These are phyloP conservation scores for Callithrix jacchus DNA, from an alignment of 2,113 vertebrate genomes.

Conservation along the genomic window DNA sequence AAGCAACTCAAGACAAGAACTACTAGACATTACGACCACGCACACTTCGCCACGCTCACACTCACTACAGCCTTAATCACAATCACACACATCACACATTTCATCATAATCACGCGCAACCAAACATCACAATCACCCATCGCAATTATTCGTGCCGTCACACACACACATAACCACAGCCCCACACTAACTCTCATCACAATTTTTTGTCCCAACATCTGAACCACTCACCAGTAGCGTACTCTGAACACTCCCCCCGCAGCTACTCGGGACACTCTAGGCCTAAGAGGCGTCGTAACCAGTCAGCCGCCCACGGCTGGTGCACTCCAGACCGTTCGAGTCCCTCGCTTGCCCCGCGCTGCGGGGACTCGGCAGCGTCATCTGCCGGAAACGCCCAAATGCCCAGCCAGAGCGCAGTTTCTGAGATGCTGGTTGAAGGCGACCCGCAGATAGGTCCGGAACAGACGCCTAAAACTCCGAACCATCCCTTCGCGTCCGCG, in stretches of 20 bases:
- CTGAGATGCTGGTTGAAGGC: background rate
- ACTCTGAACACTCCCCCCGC: rapidly evolving
- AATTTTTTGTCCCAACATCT: background rate
- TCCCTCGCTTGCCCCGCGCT: too few relatives aligned
- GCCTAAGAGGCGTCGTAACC: background rate
- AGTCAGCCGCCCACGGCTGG: background rate
- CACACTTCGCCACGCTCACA: background rate
- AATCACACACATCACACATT: background rate
- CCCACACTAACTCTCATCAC: background rate
- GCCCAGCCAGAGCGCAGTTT: background rate
- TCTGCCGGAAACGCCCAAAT: background rate
- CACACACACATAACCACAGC: background rate
- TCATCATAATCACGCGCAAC: background rate
- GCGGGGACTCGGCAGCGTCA: background rate
- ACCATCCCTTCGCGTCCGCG: background rate
- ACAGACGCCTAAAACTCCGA: rapidly evolving
- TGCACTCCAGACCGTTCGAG: background rate
- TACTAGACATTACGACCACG: background rate
- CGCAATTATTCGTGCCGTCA: background rate
- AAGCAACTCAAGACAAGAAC: background rate
- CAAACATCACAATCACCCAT: background rate
- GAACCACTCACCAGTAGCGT: background rate
- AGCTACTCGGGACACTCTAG: rapidly evolving
- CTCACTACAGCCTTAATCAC: background rate
- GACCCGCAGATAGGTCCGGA: rapidly evolving